Evolutionary conservation across 2,113 vertebrate species (phyloP).

Genomic region (Channa argus): DNA sequence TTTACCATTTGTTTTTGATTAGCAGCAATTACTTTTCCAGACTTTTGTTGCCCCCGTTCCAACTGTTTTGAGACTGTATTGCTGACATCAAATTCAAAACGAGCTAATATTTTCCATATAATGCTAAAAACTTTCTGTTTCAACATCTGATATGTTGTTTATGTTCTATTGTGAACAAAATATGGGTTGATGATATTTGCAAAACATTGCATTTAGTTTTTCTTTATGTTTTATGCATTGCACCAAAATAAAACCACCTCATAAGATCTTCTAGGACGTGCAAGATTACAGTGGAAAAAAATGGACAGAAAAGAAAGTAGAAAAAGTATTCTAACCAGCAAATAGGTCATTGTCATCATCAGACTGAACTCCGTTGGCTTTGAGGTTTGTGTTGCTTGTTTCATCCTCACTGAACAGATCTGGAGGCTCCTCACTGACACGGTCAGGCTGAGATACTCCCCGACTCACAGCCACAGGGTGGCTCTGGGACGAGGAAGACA

Average conservation of each 20-base stretch:
- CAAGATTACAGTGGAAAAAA: not conserved
- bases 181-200: too few species aligned
- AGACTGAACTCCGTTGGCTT: constrained; percentile 88
- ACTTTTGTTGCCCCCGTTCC: too few species aligned
- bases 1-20: too few species aligned
- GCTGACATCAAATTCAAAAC: too few species aligned
- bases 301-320: not conserved
- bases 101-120: too few species aligned
- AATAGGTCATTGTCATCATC: constrained; percentile 93
- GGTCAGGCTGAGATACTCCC: constrained; percentile 64
- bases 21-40: too few species aligned
- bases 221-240: too few species aligned
- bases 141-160: too few species aligned
- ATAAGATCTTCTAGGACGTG: not conserved
- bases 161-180: too few species aligned
- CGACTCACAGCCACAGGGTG: constrained; percentile 59
- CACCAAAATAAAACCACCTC: not conserved
- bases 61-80: too few species aligned
- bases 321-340: constrained; percentile 81
- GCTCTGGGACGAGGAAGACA: constrained; percentile 40
- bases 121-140: too few species aligned
- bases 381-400: constrained; percentile 64
- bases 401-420: constrained; percentile 77
- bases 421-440: constrained; percentile 35
- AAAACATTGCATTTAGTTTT: too few species aligned